Evolutionary conservation across 2,113 vertebrate species (phyloP), one percentile per base, ranked within the genome.

Genomic region (Vicugna pacos): DNA sequence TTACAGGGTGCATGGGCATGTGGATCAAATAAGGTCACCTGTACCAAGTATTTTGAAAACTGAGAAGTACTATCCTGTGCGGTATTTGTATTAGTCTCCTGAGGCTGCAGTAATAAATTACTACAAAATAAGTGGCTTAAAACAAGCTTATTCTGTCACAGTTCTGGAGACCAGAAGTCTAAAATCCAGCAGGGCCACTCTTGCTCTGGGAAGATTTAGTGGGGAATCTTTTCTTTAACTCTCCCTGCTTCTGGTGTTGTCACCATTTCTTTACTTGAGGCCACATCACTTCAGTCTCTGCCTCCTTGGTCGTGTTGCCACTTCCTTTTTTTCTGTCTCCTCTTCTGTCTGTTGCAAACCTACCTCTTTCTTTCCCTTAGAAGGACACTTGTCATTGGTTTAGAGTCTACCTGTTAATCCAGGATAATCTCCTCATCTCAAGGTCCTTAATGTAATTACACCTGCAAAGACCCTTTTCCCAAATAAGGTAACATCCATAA

Each of bases 291-390:
- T 26, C 32, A 69, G 2, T 22, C 48, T 89, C 81, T 84, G 32
- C 8, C 8, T 81, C 35, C 0, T 0, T 8, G 2, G 7, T 35
- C 48, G 19, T 0, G 2, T 17, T 42, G 54, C 48, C 11, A 52
- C 69, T 60, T 85, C 14, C 48, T 20, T 70, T 58, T 76, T 76
- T 2, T 72, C 79, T 89, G 3, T 15, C 56, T 94, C 26, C 58
- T 54, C 65, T 73, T 56, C 7, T n/a, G 12, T 56, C 75, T 77
- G 26, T 77, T 48, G 88, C 42, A 6, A 60, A 9, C 56, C 64
- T 82, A 7, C 28, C 19, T 46, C 46, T 52, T 30, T 5, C 69
- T 82, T 84, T 91, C 32, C 32, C 14, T 67, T 22, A 42, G 73
- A 58, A 76, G 10, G 15, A 46, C 38, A 30, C 0, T n/a, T 70